A percentile compares a stretch with the other conserved stretches of the same genome.
Evolutionary conservation across 2,113 vertebrate species (phyloP).

Genomic region (Dunckerocampus dactyliophorus): DNA sequence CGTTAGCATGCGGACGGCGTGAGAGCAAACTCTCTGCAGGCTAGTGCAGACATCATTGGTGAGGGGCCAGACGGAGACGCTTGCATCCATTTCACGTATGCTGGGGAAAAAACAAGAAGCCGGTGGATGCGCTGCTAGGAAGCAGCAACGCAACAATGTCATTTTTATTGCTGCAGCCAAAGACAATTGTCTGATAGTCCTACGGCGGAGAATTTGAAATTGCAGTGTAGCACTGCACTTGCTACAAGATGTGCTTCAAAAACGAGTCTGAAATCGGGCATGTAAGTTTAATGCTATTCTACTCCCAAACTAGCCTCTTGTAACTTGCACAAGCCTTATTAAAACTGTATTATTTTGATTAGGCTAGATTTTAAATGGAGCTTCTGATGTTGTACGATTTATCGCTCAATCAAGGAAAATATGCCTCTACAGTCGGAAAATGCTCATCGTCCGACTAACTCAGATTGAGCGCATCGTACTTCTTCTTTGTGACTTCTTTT

Average conservation of each 20-base stretch:
- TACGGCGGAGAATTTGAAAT: background rate
- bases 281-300: no score
- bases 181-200: no score
- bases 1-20: slow-evolving; percentile 56
- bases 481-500: no score
- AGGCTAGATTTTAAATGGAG: no score
- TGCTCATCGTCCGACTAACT: no score
- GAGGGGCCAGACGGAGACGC: slow-evolving; percentile 28
- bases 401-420: no score
- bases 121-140: background rate
- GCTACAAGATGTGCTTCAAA: background rate
- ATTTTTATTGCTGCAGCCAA: background rate
- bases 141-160: background rate
- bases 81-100: slow-evolving; percentile 5
- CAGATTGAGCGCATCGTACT: no score
- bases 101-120: slow-evolving; percentile 2
- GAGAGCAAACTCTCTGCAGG: slow-evolving; percentile 27
- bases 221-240: background rate
- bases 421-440: no score
- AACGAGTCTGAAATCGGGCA: background rate
- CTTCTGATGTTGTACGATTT: no score
- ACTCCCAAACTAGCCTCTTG: no score
- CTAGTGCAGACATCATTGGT: slow-evolving; percentile 39
- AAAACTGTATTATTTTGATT: no score
- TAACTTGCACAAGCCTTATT: no score